These are phyloP conservation scores for Ailuropoda melanoleuca DNA, from an alignment of 2,113 vertebrate genomes.

Conservation along the genomic window DNA sequence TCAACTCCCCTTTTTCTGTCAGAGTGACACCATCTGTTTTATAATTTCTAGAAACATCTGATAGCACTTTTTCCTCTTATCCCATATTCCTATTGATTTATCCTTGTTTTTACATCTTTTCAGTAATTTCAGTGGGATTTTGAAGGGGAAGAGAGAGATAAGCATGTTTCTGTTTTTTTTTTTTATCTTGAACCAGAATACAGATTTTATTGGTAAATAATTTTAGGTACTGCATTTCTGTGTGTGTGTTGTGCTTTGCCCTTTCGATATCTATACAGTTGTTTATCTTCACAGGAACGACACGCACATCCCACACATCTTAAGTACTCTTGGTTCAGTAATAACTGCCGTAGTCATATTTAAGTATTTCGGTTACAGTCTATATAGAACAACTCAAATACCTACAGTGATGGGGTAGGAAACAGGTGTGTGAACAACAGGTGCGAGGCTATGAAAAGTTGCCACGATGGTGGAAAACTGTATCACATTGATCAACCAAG, in stretches of 20 bases:
- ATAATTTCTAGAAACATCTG: constrained; percentile 8
- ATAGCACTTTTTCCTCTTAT: background rate
- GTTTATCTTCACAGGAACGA: background rate
- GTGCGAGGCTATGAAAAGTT: background rate
- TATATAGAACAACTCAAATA: background rate
- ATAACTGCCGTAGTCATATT: background rate
- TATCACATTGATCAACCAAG: background rate
- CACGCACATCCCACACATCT: background rate
- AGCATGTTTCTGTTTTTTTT: background rate
- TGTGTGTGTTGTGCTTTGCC: background rate
- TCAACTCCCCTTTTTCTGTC: background rate
- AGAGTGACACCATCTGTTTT: background rate
- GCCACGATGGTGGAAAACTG: background rate
- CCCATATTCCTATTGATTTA: background rate
- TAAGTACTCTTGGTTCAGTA: background rate
- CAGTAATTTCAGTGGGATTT: background rate
- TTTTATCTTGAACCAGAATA: background rate
- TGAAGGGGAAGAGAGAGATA: background rate
- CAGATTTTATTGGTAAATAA: background rate
- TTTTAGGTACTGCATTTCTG: background rate
- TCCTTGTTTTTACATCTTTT: background rate
- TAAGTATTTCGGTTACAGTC: background rate
- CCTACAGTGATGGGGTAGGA: background rate
- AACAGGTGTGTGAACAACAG: background rate
- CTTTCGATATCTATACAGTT: background rate